phyloP scores from a whole-genome alignment of 2,113 vertebrate genomes.

The Eulemur macaco region DNA sequence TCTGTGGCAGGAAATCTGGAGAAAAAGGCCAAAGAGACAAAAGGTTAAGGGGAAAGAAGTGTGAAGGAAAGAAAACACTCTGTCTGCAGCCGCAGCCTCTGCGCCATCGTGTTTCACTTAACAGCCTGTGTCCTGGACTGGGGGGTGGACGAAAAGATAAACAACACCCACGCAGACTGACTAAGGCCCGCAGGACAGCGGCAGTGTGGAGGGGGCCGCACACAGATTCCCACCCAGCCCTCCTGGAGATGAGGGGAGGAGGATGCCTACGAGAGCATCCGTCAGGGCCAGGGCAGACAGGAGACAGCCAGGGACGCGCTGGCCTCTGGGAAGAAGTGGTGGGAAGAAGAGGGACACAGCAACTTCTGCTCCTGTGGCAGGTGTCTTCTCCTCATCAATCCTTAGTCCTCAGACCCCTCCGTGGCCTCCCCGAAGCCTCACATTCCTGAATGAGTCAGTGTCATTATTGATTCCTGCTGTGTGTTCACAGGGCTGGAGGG shows the following conservation, averaged over 20 bases:
- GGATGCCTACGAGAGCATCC: not conserved
- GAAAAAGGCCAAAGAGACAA: constrained; percentile 53
- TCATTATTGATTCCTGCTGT: not conserved
- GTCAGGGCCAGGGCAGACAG: too few relatives aligned
- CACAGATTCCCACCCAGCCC: not conserved
- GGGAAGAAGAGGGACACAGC: not conserved
- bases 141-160: constrained; percentile 37
- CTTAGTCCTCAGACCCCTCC: not conserved
- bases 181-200: not conserved
- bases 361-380: not conserved
- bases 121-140: not conserved
- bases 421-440: not conserved
- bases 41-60: constrained; percentile 54
- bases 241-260: not conserved
- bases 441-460: constrained; percentile 29
- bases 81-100: not conserved
- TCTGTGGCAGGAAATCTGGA: constrained; percentile 17
- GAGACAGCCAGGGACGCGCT: not conserved
- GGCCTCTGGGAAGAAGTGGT: not conserved
- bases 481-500: not conserved
- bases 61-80: constrained; percentile 64
- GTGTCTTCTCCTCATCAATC: not conserved
- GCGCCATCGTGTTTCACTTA: not conserved
- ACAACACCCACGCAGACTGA: constrained; percentile 58
- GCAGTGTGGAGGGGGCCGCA: not conserved